A percentile compares a stretch with the other conserved stretches of the same genome.
These are phyloP conservation scores for Mohoua ochrocephala DNA, from an alignment of 2,113 vertebrate species.

Conservation along the genomic window DNA sequence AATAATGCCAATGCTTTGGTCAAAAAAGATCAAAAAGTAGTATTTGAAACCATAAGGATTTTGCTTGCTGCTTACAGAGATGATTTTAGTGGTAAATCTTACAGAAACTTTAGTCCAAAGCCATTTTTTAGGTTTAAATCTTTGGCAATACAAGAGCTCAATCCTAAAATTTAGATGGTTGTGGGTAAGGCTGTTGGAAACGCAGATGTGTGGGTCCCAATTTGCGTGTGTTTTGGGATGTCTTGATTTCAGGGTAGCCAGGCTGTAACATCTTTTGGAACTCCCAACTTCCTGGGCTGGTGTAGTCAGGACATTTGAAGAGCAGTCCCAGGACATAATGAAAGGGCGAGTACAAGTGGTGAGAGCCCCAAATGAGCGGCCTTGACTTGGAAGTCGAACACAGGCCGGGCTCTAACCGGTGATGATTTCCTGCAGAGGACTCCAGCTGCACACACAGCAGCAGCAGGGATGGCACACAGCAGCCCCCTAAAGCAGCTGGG, in stretches of 20 bases:
- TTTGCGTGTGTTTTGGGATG: not conserved
- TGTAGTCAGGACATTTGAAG: not conserved
- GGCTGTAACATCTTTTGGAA: not conserved
- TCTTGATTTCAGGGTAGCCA: slow-evolving; percentile 1
- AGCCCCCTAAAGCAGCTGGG: not conserved
- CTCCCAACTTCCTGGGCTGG: not conserved
- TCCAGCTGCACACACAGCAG: not conserved
- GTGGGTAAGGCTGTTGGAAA: not conserved
- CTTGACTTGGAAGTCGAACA: not conserved
- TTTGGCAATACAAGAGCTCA: not conserved
- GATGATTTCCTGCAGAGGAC: not conserved
- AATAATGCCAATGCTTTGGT: not conserved
- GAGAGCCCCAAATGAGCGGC: not conserved
- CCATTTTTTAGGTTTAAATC: not conserved
- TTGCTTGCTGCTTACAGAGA: not conserved
- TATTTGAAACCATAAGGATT: not conserved
- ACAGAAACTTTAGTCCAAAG: not conserved
- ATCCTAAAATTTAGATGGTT: not conserved
- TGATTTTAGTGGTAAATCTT: not conserved
- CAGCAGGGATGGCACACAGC: not conserved
- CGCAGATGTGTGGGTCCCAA: not conserved
- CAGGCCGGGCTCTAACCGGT: not conserved
- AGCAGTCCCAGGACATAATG: not conserved
- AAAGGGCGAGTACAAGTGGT: not conserved
- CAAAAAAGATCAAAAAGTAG: not conserved